phyloP scores from a whole-genome alignment of 2,888 invertebrate species.

The Slavum lentiscoides region DNA sequence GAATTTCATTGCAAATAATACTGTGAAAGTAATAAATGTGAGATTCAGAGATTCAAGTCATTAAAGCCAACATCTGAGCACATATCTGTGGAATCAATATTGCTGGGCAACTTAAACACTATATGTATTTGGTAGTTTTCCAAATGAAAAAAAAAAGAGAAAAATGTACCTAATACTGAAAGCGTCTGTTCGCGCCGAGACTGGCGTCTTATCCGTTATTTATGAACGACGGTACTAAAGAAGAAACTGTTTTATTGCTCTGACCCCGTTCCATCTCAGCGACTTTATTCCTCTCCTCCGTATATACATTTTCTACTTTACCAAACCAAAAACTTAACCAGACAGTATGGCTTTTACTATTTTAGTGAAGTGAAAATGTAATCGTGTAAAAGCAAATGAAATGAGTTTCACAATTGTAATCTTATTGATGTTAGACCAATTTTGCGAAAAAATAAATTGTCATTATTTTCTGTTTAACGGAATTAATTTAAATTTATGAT shows the following conservation, averaged over 20 bases:
- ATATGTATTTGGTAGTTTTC: constrained; percentile 46
- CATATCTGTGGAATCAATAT: constrained; percentile 36
- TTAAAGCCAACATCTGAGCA: constrained; percentile 5
- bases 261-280: constrained; percentile 48
- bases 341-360: constrained; percentile 13
- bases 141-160: constrained; percentile 24
- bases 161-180: constrained; percentile 45
- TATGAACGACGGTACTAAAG: constrained; percentile 47
- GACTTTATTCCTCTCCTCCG: constrained; percentile 26
- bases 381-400: constrained; percentile 37
- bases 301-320: constrained; percentile 14
- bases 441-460: neutral
- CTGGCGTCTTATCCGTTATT: constrained; percentile 53
- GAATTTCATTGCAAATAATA: neutral
- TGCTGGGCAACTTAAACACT: constrained; percentile 17
- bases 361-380: constrained; percentile 22
- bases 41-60: constrained; percentile 25
- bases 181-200: constrained; percentile 39
- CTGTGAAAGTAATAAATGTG: neutral
- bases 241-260: constrained; percentile 48
- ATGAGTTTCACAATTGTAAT: constrained; percentile 7
- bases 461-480: neutral
- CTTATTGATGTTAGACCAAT: neutral
- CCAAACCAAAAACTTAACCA: constrained; percentile 30
- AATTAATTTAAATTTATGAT: neutral